phyloP scores from a whole-genome alignment of 2,113 vertebrate species.

The Campylorhamphus procurvoides region DNA sequence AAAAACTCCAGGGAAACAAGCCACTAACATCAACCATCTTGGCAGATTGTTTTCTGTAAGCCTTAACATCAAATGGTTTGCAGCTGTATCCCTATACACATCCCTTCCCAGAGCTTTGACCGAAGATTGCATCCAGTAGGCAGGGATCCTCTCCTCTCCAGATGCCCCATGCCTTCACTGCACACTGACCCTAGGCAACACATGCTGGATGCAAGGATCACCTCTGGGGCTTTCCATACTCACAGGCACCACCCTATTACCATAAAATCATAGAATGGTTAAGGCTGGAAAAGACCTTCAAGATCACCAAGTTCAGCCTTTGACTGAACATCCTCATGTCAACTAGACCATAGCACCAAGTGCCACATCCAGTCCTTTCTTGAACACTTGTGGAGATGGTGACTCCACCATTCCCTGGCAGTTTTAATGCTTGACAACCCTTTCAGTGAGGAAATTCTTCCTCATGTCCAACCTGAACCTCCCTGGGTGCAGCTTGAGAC shows the following conservation, averaged over 20 bases:
- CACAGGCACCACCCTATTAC: not conserved
- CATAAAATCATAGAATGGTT: not conserved
- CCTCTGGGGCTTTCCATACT: rapidly evolving
- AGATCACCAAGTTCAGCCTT: not conserved
- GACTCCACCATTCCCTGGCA: not conserved
- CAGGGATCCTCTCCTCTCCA: not conserved
- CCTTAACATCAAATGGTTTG: not conserved
- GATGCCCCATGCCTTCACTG: rapidly evolving
- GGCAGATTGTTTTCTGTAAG: not conserved
- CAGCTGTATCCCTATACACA: not conserved
- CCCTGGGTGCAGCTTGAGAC: not conserved
- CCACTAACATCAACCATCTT: not conserved
- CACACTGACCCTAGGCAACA: no score
- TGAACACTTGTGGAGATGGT: not conserved
- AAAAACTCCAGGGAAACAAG: not conserved
- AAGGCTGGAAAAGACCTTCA: not conserved
- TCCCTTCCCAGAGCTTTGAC: not conserved
- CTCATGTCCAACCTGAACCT: not conserved
- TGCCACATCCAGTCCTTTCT: not conserved
- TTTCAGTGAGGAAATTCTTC: not conserved
- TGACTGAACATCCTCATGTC: not conserved
- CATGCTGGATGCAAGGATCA: not conserved
- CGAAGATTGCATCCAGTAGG: not conserved
- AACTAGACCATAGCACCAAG: not conserved
- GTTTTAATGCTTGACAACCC: not conserved